Evolutionary conservation across 2,797 vertebrate genomes (phyloP), one percentile per base, ranked within the genome.

Genomic region (Phylloscopus collybita): DNA sequence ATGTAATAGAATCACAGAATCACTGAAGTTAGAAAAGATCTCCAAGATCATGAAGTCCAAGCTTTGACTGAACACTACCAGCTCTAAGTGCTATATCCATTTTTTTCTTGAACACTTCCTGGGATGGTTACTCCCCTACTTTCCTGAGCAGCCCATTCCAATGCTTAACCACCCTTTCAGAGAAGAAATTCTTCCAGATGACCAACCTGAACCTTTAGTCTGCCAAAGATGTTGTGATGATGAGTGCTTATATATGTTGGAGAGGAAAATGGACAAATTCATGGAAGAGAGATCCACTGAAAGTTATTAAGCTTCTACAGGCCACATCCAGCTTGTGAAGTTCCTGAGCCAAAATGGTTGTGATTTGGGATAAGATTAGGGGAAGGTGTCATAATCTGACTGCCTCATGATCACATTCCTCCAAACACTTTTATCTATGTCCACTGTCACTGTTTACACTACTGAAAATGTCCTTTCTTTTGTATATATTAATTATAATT

Each of bases 61-160:
- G 6, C 17, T 64, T 45, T 64, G 50, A 11, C 19, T 4, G 3
- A 45, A 45, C n/a, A 51, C 12, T 36, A 34, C 17, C 25, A 45
- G 10, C 23, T 26, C 25, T 40, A 51, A 34, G 17, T 59, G 27
- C 44, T 29, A 45, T 8, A 30, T 34, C 29, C 12, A 26, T 29
- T 45, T 0, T 0, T 40, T 76, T 45, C 38, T 30, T 26, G 25
- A 64, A 13, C 12, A 16, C 8, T 59, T 34, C 12, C 51, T 51
- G 14, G 29, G 15, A 26, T 53, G 25, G 5, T 53, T 51, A 40
- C 21, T 59, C 15, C 18, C 7, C 4, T 17, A 11, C 45, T 65
- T 65, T 61, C 10, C 59, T 53, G n/a, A 64, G 29, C 65, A 71
- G 44, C 25, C 38, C 27, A 6, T 59, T 51, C 38, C 25, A 51